These are phyloP conservation scores for Peromyscus melanophrys DNA, from an alignment of 2,797 vertebrate genomes.

Conservation along the genomic window DNA sequence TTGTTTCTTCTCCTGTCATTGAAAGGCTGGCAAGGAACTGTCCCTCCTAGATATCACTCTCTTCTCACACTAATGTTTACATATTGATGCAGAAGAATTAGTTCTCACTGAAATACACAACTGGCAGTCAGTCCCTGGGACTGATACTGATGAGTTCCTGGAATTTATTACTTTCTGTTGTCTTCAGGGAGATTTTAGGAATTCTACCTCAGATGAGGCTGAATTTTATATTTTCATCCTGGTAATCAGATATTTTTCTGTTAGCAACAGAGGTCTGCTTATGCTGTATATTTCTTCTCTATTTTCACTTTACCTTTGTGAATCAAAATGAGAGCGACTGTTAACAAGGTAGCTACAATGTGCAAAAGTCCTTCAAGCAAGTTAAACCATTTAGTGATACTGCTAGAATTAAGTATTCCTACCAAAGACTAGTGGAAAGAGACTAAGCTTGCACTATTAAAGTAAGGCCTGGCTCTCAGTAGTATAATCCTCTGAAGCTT, in stretches of 20 bases:
- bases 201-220: neutral
- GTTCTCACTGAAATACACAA: neutral
- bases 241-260: neutral
- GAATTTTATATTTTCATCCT: neutral
- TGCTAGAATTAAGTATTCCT: neutral
- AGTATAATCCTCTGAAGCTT: neutral
- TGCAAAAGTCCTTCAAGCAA: neutral
- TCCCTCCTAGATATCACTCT: neutral
- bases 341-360: neutral
- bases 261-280: neutral
- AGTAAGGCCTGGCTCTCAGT: neutral
- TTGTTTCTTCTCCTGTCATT: neutral
- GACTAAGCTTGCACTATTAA: neutral
- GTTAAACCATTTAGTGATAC: neutral
- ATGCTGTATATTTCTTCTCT: neutral
- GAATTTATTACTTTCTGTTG: neutral
- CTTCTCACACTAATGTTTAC: neutral
- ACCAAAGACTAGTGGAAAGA: neutral
- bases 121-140: neutral
- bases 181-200: neutral
- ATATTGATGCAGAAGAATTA: neutral
- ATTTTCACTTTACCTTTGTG: neutral
- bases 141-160: neutral
- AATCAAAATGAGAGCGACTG: neutral
- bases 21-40: neutral